Base-by-base conservation (phyloP, 2,888 invertebrate species). In the Leptopilina myrica region DNA sequence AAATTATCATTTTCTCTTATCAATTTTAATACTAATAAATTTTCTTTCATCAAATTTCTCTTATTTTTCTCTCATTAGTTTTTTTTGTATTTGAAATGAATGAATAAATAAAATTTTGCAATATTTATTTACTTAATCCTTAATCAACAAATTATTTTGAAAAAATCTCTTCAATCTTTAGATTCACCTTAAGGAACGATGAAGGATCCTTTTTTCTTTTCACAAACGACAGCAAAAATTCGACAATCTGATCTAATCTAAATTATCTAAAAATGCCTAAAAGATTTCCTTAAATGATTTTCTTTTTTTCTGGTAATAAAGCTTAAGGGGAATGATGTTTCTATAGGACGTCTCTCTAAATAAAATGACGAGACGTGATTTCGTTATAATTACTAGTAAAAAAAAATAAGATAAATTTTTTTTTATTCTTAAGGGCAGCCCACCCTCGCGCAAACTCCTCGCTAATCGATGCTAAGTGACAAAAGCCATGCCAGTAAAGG, bases 381-480 rank as follows among this genome's bases (percentile, higher is more conserved):
- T 14, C 49, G 49, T 49, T 11, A 26, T 64, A 33, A 12, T 66
- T 43, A 11, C 59, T 59, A 59, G 15, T n/a, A 59, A 59, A 59
- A 59, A 59, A 14, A 43, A 8, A 8, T 0, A 1, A 1, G 26
- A n/a, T n/a, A n/a, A 26, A 15, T 66, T 11, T 66, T 15, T 56
- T 73, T 33, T 33, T 56, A 26, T 53, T 73, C 26, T 64, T 75
- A 86, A 87, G 89, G 90, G 90, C 91, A 90, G 90, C 90, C 91
- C 91, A 91, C 91, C 91, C 91, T 89, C 89, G 89, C 91, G 89
- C 90, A 88, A 89, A 89, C 88, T 89, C 89, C 86, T 90, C 85
- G 86, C 87, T 88, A 88, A 85, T 88, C 85, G 86, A 84, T 85
- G 85, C 87, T 87, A 87, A 87, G 87, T 89, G 88, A 86, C 87